Base-by-base conservation (phyloP, 2,113 vertebrate genomes). In the Lampris incognitus region DNA sequence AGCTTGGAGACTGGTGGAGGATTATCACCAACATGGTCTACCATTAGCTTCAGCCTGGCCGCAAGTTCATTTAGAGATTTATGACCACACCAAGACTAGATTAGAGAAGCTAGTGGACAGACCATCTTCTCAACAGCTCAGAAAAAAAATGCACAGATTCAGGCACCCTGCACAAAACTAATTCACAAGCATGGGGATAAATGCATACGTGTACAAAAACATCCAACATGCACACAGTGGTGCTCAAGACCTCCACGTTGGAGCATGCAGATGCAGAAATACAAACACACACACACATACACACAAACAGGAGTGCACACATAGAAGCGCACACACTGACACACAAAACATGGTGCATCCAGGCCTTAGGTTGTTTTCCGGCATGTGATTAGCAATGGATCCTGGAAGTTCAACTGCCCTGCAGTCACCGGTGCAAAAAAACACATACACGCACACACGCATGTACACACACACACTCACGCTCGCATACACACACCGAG, bases 1-100 rank as follows among this genome's bases (percentile, higher is more conserved):
- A 83, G 72, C 72, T 76, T 46, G 51, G 64, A 74, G 37, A 57
- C 6, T 48, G 72, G 54, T n/a, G 49, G 9, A 13, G 36, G 60
- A 75, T 83, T 40, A 80, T 73, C 69, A 64, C 69, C 69, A 75
- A 79, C 55, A 60, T 78, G 76, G 67, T 72, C 55, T 71, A 83
- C 55, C 68, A 83, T 84, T 73, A 7, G 68, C 71, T 79, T 85
- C 73, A 79, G 87, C 86, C 40, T 51, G 78, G 71, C 85, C 81
- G 80, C 72, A 77, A 59, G 66, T 70, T 44, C 76, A 37, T 79
- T 52, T 38, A 81, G 78, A 73, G 75, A 82, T 71, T 70, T 42
- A 60, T 59, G 71, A 72, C 62, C 75, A 72, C 68, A 52, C 56
- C 69, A 58, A 72, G 48, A 69, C n/a, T 39, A 82, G 58, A 80